A percentile compares a stretch with the other conserved stretches of the same genome.
Conservation (phyloP, 92 coral and sea anemone genomes). For the Pocillopora grandis region DNA sequence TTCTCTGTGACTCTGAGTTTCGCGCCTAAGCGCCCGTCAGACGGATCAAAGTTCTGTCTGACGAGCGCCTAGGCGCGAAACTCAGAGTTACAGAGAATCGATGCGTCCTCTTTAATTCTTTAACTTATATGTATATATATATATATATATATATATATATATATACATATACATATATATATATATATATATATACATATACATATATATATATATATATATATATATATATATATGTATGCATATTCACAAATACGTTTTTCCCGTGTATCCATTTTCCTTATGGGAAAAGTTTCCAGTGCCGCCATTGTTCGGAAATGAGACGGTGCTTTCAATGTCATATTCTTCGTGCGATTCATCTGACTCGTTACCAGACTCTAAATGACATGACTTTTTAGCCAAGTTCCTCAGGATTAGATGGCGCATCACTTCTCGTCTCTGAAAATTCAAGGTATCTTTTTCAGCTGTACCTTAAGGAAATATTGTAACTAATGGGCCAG, state of each 20-base stretch:
- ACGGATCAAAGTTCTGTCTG: no score
- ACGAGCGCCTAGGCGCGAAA: no score
- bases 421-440: conserved; percentile 37
- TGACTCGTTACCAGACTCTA: conserved; percentile 17
- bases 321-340: background rate
- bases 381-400: conserved; percentile 1
- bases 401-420: conserved; percentile 21
- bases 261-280: background rate
- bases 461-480: background rate
- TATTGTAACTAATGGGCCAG: background rate
- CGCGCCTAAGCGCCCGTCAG: no score
- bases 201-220: no score
- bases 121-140: no score
- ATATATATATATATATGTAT: no score
- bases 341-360: background rate
- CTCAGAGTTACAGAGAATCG: no score
- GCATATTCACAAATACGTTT: background rate
- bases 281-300: background rate
- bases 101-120: no score
- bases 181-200: no score
- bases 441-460: background rate
- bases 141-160: no score
- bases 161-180: no score
- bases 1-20: no score
- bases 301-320: background rate